A percentile compares a stretch with the other conserved stretches of the same genome.
phyloP scores from a whole-genome alignment of 2,888 invertebrate species.

The Lepidocyrtoides sp. region DNA sequence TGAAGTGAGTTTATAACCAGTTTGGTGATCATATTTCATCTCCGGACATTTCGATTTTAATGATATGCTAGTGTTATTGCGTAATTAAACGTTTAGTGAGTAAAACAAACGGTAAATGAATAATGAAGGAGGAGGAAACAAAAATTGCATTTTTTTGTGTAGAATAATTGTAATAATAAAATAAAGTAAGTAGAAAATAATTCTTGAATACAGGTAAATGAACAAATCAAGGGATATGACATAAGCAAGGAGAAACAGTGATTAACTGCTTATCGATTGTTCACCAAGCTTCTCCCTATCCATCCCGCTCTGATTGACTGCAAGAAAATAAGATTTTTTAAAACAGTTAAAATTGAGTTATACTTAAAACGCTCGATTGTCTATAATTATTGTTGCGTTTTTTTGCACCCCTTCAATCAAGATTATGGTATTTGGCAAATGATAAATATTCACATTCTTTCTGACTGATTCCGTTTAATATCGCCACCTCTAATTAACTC shows the following conservation, averaged over 20 bases:
- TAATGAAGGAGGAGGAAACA: not conserved
- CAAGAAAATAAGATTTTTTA: not conserved
- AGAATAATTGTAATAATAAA: not conserved
- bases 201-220: not conserved
- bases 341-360: not conserved
- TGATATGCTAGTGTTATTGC: constrained; percentile 24
- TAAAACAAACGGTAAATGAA: not conserved
- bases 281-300: not conserved
- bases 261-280: not conserved
- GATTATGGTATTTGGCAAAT: not conserved
- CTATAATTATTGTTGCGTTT: not conserved
- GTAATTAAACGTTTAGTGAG: constrained; percentile 34
- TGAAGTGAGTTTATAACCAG: constrained; percentile 9
- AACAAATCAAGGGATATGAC: not conserved
- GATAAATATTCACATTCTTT: too few relatives aligned
- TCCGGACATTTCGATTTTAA: constrained; percentile 56
- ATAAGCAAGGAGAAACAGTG: not conserved
- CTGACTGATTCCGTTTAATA: too few relatives aligned
- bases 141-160: not conserved
- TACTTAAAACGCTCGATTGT: not conserved
- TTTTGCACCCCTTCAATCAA: not conserved
- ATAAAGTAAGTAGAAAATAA: not conserved
- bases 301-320: not conserved
- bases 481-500: too few relatives aligned
- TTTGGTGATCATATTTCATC: constrained; percentile 56